Base-by-base conservation (phyloP, 2,888 invertebrate species). In the Tanypteryx hageni region DNA sequence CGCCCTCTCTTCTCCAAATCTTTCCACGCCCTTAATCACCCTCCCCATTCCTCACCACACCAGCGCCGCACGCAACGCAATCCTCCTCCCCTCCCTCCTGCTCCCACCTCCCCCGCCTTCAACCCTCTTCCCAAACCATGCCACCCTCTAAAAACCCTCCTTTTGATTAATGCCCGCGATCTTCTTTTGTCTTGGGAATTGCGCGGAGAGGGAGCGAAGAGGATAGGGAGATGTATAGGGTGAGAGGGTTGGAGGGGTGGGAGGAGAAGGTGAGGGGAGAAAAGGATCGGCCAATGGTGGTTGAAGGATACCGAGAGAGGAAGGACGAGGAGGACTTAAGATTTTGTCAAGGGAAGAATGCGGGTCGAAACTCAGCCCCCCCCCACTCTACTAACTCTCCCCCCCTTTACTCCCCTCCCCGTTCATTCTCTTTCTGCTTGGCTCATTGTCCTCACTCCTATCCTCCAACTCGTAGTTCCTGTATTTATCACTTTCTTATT, bases 141-240 rank as follows among this genome's bases (percentile, higher is more conserved):
- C 68, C 68, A 68, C 68, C 68, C 68, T 68, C 68, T 68, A 22
- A 68, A 68, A 68, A 68, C 22, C 22, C 68, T 68, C 68, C 68
- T 68, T 64, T 68, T 68, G 68, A 68, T 68, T 68, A 68, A 68
- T 68, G 68, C n/a, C 68, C 68, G 68, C 68, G 68, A 68, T 68
- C 68, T 68, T 68, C 68, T 68, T 68, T 68, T 68, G 68, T 68
- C 68, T 68, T 68, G 68, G 68, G n/a, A 68, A 68, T 68, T 68
- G 68, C n/a, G 18, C 18, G 68, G 4, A n/a, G n/a, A 68, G 68
- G 68, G 68, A 68, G 68, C 18, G 68, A 68, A 68, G 68, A 68
- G 68, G n/a, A 16, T 68, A 68, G 68, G 22, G 68, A 68, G n/a
- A 22, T 68, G 22, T 68, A 68, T 11, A 68, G 68, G 4, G 68